A percentile compares a stretch with the other conserved stretches of the same genome.
Evolutionary conservation across 2,797 vertebrate genomes (phyloP).

Genomic region (Rhynchonycteris naso): DNA sequence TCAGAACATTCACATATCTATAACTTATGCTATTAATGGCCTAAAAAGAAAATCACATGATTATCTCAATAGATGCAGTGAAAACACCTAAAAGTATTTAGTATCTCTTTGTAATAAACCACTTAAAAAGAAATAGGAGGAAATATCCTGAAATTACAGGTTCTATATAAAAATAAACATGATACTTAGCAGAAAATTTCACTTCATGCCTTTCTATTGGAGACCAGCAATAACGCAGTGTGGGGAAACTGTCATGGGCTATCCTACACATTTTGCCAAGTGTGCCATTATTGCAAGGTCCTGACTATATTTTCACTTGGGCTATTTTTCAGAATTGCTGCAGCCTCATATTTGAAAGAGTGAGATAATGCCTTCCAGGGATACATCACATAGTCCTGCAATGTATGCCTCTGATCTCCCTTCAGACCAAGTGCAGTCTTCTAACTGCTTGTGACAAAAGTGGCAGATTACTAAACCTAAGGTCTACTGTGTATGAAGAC

Average conservation of each 20-base stretch:
- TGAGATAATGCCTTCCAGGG: neutral
- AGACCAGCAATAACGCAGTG: neutral
- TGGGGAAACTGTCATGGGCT: neutral
- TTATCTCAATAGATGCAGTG: conserved; percentile 15
- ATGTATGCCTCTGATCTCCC: neutral
- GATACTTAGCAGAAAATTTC: neutral
- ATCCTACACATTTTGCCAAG: neutral
- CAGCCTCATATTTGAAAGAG: conserved; percentile 8
- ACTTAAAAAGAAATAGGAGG: neutral
- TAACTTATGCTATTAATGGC: neutral
- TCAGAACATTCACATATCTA: neutral
- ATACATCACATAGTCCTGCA: neutral
- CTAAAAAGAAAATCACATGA: neutral
- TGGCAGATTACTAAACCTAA: neutral
- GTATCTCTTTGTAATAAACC: neutral
- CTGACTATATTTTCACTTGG: neutral
- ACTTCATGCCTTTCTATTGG: neutral
- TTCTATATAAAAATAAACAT: neutral
- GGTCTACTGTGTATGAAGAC: neutral
- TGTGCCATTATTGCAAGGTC: neutral
- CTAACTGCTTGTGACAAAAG: neutral
- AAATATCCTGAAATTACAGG: neutral
- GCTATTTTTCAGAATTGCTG: conserved; percentile 1
- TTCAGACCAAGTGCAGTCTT: neutral
- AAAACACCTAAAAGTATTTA: neutral